Base-by-base conservation (phyloP, 2,113 vertebrate genomes). In the Nansenia antarctica region DNA sequence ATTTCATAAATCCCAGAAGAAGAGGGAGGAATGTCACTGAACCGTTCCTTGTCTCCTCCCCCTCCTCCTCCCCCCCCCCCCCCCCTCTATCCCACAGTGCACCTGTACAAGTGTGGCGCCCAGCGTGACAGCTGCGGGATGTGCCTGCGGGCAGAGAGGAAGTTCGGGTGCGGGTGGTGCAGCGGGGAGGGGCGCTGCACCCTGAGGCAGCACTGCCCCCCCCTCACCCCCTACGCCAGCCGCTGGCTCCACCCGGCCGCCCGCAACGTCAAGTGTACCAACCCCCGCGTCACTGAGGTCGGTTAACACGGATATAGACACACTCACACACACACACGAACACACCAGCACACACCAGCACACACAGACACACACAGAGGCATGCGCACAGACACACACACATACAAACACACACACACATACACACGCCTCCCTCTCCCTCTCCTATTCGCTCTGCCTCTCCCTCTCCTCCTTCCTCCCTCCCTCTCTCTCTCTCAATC, bases 41-140 rank as follows among this genome's bases (percentile, higher is more conserved):
- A 20, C 45, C 20, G n/a, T n/a, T n/a, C n/a, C n/a, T n/a, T n/a
- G n/a, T n/a, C n/a, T n/a, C n/a, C n/a, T n/a, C n/a, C n/a, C n/a
- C n/a, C n/a, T n/a, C n/a, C n/a, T n/a, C n/a, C n/a, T n/a, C n/a
- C n/a, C n/a, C n/a, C n/a, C n/a, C n/a, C n/a, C 2, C 18, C 12
- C 47, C 53, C 49, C 32, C 52, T 32, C 24, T 39, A 7, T 73
- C n/a, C 65, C 6, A 6, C 90, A 99, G 97, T 98, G 64, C 94
- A 98, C 76, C 94, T 99, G 65, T 99, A 99, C 90, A 99, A 99
- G 87, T 99, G 97, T 9, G 91, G 93, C 0, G 97, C 96, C 12
- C 95, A 95, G 89, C 88, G 97, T 3, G 95, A 98, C 90, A 99
- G 97, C 93, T 99, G 97, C 0, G 97, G 97, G 62, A 94, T 95